phyloP scores from a whole-genome alignment of 2,888 invertebrate genomes.

The Temnothorax unifasciatus region DNA sequence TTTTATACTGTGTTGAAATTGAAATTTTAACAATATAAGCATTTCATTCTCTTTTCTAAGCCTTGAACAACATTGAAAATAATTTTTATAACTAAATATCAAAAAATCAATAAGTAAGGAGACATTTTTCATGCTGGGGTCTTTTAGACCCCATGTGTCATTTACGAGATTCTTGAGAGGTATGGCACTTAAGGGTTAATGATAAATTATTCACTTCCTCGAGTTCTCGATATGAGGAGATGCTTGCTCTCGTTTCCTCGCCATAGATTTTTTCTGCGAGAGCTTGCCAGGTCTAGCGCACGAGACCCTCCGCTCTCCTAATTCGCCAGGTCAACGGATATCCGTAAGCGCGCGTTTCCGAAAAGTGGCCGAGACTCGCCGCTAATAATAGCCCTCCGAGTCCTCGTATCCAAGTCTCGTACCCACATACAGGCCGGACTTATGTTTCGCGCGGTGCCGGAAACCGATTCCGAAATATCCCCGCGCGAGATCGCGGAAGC shows the following conservation, averaged over 20 bases:
- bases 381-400: conserved; percentile 68
- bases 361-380: conserved; percentile 34
- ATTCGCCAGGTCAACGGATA: conserved; percentile 59
- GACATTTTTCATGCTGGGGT: too few species aligned
- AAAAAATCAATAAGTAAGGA: too few species aligned
- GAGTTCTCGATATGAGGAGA: background rate
- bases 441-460: conserved; percentile 69
- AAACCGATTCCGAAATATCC: conserved; percentile 76
- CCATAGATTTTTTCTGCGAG: background rate
- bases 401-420: conserved; percentile 1
- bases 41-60: too few species aligned
- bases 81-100: too few species aligned
- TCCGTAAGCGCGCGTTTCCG: conserved; percentile 52
- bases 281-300: background rate
- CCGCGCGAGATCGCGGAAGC: conserved; percentile 76
- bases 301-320: background rate
- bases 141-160: too few species aligned
- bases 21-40: too few species aligned
- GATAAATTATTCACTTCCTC: background rate
- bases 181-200: too few species aligned
- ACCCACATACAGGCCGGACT: conserved; percentile 49
- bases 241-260: background rate
- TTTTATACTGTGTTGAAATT: too few species aligned
- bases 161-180: too few species aligned
- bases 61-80: too few species aligned